Base-by-base conservation (phyloP, 1,140 invertebrate genomes). In the Arctopsyche grandis region DNA sequence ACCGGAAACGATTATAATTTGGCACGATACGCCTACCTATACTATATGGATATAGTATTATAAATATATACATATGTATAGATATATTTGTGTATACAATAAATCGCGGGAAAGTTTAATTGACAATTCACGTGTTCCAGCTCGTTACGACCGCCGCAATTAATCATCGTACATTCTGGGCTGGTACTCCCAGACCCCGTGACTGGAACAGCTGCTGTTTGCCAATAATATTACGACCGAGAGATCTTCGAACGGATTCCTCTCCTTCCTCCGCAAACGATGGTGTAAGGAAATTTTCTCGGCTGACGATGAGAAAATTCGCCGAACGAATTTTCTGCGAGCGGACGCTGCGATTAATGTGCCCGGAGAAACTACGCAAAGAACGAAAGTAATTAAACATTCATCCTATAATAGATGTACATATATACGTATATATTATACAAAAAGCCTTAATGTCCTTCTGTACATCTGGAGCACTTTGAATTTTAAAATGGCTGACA, bases 51-150 rank as follows among this genome's bases (percentile, higher is more conserved):
- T n/a, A n/a, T n/a, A n/a, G 29, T 38, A 1, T 1, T 38, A 38
- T 38, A 7, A 38, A 38, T 38, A 38, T 38, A 38, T 38, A 4
- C 7, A 38, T 38, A 38, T 38, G 7, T 38, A 38, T 38, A 38
- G n/a, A 38, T 38, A 38, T 38, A 7, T 38, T 4, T 12, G 4
- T 52, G 16, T 52, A 19, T 66, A 66, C 63, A 66, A 29, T 60
- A 60, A 29, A 66, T 66, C 7, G 44, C 21, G 14, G 48, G 19
- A 56, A 74, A 74, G 71, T 74, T 74, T 52, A 56, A 56, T 74
- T 74, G 71, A 74, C 71, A 74, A 74, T 52, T 74, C 44, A 74
- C 71, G 71, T 74, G 71, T 74, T 56, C 48, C 71, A 56, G 43
- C 71, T 74, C 71, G 48, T 74, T 74, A 74, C 69, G 29, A 24